Percentiles rank a stretch among this genome's conserved stretches.
Conservation (phyloP, 1,140 invertebrate species). For the Aphis craccivora region DNA sequence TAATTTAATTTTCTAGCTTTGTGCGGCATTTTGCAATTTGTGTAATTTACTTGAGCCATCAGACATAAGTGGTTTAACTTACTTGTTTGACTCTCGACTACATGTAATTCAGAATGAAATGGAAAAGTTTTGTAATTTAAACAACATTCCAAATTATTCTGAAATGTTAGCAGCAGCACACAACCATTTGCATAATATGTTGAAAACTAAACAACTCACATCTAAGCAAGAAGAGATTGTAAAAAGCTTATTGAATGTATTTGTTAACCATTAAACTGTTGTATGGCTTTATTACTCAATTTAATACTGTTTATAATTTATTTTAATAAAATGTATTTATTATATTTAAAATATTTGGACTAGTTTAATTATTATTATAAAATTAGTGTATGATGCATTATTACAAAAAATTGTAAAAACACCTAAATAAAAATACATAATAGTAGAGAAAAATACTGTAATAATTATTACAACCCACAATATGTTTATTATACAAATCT, state of each 20-base stretch:
- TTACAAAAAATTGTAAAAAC: too few relatives aligned
- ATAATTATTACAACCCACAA: background rate
- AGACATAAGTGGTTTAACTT: conserved; percentile 17
- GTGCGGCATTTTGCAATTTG: conserved; percentile 37
- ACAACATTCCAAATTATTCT: background rate
- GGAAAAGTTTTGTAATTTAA: conserved; percentile 42
- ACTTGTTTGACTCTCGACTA: conserved; percentile 37
- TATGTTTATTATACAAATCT: background rate
- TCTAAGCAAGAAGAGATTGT: conserved; percentile 40
- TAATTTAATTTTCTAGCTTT: conserved; percentile 24
- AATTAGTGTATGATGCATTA: too few relatives aligned
- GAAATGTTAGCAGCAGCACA: conserved; percentile 10
- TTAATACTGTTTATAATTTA: background rate
- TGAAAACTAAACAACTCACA: conserved; percentile 1
- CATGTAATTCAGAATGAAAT: conserved; percentile 20
- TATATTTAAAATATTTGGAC: background rate
- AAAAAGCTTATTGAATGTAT: background rate
- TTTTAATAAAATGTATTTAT: background rate
- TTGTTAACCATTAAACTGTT: background rate
- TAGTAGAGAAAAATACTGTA: background rate
- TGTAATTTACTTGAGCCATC: conserved; percentile 13
- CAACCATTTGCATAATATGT: conserved; percentile 15
- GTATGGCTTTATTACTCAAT: too few relatives aligned
- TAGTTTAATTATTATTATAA: background rate
- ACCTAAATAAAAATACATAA: background rate